phyloP scores from a whole-genome alignment of 1,140 invertebrate species.

The Aradophagus sp. region DNA sequence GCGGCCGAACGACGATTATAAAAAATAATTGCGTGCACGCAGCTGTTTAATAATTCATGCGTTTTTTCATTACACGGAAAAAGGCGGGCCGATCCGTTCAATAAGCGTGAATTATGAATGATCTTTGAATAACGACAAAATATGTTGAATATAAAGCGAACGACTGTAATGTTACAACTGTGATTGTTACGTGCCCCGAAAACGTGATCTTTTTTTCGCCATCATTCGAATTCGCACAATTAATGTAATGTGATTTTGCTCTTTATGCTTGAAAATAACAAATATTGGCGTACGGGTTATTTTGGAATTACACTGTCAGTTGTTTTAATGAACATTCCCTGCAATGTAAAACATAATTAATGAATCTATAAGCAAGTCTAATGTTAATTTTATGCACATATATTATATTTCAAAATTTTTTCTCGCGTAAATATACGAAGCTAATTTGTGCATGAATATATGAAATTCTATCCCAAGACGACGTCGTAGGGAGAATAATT shows the following conservation, averaged over 20 bases:
- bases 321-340: not conserved
- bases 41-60: slow-evolving; percentile 12
- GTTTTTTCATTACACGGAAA: no score
- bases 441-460: no score
- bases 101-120: no score
- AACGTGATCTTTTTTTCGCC: not conserved
- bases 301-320: not conserved
- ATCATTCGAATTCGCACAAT: not conserved
- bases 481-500: not conserved
- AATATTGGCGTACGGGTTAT: not conserved
- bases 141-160: no score
- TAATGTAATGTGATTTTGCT: not conserved
- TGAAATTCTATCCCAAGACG: no score
- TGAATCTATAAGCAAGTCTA: not conserved
- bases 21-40: slow-evolving; percentile 5
- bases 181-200: no score
- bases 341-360: not conserved
- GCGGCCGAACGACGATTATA: not conserved
- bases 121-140: no score
- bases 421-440: no score
- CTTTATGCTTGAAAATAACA: not conserved
- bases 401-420: not conserved
- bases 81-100: no score
- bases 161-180: no score
- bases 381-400: slow-evolving; percentile 2